Evolutionary conservation across 1,140 invertebrate species (phyloP).

Genomic region (Paraescarpia echinospica): DNA sequence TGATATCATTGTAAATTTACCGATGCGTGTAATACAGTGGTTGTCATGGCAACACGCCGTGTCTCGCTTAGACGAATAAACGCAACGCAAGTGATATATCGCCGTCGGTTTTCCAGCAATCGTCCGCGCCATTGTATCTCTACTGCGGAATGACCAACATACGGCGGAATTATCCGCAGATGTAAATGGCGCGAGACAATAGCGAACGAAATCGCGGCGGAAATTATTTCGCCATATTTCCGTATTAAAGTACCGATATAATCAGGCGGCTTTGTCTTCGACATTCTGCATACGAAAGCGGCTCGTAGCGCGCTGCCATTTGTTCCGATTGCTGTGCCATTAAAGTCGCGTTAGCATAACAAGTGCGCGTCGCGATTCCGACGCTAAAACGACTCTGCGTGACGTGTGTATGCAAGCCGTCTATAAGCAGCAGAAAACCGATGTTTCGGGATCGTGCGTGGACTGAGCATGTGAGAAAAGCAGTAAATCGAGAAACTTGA

Average conservation of each 20-base stretch:
- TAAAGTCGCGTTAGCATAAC: neutral
- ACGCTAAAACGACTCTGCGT: neutral
- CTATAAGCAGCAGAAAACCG: neutral
- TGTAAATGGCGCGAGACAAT: neutral
- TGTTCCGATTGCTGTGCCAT: neutral
- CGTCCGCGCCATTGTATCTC: neutral
- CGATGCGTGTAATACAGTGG: neutral
- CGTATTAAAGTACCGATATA: neutral
- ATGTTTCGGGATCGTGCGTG: neutral
- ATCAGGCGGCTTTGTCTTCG: neutral
- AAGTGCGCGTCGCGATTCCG: neutral
- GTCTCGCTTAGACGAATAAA: neutral
- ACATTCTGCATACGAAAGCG: neutral
- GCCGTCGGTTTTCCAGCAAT: neutral
- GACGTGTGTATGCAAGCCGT: neutral
- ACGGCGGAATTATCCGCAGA: neutral
- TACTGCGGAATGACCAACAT: neutral
- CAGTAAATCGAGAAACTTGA: neutral
- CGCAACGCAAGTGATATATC: neutral
- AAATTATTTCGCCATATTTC: neutral
- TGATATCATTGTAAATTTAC: neutral
- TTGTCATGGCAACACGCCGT: neutral
- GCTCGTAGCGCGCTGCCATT: neutral
- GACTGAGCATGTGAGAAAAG: neutral
- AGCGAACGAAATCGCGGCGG: neutral